Evolutionary conservation across 2,888 invertebrate genomes (phyloP), one percentile per base, ranked within the genome.

Genomic region (Anticlea derivata): DNA sequence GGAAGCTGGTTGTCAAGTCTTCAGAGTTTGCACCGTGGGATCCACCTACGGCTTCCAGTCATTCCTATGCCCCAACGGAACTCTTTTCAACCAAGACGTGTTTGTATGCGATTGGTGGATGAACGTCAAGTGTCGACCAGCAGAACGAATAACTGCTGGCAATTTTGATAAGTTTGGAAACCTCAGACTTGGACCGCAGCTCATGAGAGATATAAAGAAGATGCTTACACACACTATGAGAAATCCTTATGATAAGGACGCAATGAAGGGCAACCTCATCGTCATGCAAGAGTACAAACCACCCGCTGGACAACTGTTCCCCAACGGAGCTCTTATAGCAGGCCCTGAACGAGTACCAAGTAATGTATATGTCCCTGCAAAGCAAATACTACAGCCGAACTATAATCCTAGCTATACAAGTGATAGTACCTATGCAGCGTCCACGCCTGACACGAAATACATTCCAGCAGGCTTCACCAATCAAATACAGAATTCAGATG

Each of bases 81-180:
- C 94, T 6, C 80, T 93, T 12, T 94, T 94, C 75, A 93, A 93
- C 64, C 94, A 94, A 77, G 92, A 92, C 38, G 87, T 93, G 1
- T 86, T 93, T 50, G 93, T 93, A 1, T 94, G 94, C 62, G 93
- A 93, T 65, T 94, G 94, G 94, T 94, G 94, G 94, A 93, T 91
- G 83, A 93, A 93, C 62, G 94, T 94, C 0, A 89, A 93, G 58
- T 94, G 94, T 61, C 79, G 86, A 24, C 72, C 84, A 20, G 86
- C 92, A 1, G 77, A 80, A 49, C 77, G 83, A 49, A 63, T 75
- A 3, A 83, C 86, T 55, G 87, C 81, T 53, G 75, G 69, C 17
- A 83, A 84, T 51, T 90, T 89, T 31, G 81, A 90, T 29, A 86
- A 87, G 55, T 86, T 87, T 17, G 88, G 74, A 44, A 88, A 85